phyloP scores from a whole-genome alignment of 2,888 invertebrate species.

The Theodoxus fluviatilis region DNA sequence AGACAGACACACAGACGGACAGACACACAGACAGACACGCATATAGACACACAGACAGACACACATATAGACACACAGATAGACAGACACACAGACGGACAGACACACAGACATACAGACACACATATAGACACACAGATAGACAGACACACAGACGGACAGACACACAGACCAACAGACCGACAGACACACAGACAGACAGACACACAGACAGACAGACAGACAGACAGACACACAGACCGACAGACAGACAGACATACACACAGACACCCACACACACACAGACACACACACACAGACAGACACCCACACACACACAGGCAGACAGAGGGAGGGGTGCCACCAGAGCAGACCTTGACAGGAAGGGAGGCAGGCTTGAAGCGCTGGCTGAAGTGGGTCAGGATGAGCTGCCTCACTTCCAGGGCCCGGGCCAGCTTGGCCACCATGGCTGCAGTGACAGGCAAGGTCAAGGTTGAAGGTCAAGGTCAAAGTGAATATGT shows the following conservation, averaged over 20 bases:
- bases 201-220: not conserved
- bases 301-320: not conserved
- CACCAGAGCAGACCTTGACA: conserved; percentile 29
- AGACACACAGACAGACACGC: too few species aligned
- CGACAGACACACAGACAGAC: not conserved
- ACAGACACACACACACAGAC: not conserved
- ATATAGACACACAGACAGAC: too few species aligned
- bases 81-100: too few species aligned
- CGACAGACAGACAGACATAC: too few species aligned
- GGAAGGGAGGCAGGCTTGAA: conserved; percentile 42
- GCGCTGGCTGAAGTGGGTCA: conserved; percentile 67
- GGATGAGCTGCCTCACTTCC: conserved; percentile 57
- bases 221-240: not conserved
- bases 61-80: too few species aligned
- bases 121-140: too few species aligned
- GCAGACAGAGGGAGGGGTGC: not conserved
- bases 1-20: too few species aligned
- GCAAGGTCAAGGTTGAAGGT: too few species aligned
- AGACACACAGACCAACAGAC: too few species aligned
- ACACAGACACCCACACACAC: not conserved
- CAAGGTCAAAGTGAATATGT: too few species aligned
- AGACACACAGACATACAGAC: too few species aligned
- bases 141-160: too few species aligned
- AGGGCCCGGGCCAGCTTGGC: conserved; percentile 59
- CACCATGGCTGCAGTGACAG: conserved; percentile 60